These are phyloP conservation scores for Uloborus diversus DNA, from an alignment of 1,140 invertebrate genomes.

Conservation along the genomic window DNA sequence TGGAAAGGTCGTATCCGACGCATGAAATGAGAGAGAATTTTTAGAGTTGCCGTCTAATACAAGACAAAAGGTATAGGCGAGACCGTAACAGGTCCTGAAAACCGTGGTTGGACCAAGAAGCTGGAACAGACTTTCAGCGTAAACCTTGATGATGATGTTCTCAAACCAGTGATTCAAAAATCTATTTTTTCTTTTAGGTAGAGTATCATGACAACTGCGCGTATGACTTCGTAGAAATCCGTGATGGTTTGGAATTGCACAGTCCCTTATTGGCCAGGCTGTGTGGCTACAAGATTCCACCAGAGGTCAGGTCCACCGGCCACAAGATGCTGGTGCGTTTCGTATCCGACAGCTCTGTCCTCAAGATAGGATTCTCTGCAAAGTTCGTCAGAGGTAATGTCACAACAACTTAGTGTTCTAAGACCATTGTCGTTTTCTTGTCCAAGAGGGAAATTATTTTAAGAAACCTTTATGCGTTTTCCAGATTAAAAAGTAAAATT, in stretches of 20 bases:
- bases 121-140: too few relatives aligned
- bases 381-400: constrained; percentile 86
- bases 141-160: too few relatives aligned
- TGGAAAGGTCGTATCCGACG: too few relatives aligned
- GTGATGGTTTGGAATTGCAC: constrained; percentile 74
- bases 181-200: constrained; percentile 82
- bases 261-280: constrained; percentile 85
- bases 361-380: constrained; percentile 94
- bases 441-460: too few relatives aligned
- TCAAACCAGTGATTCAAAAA: too few relatives aligned
- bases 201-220: constrained; percentile 98
- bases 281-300: constrained; percentile 94
- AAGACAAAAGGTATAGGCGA: too few relatives aligned
- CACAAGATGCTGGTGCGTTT: constrained; percentile 95
- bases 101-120: too few relatives aligned
- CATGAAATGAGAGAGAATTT: too few relatives aligned
- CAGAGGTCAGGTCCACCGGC: constrained; percentile 83
- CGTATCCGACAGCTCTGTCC: constrained; percentile 95
- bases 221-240: constrained; percentile 92
- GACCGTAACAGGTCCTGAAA: too few relatives aligned
- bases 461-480: too few relatives aligned
- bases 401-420: background rate
- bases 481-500: too few relatives aligned
- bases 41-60: too few relatives aligned
- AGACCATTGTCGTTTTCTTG: background rate